phyloP scores from a whole-genome alignment of 2,797 vertebrate genomes.

The Karalla daura region DNA sequence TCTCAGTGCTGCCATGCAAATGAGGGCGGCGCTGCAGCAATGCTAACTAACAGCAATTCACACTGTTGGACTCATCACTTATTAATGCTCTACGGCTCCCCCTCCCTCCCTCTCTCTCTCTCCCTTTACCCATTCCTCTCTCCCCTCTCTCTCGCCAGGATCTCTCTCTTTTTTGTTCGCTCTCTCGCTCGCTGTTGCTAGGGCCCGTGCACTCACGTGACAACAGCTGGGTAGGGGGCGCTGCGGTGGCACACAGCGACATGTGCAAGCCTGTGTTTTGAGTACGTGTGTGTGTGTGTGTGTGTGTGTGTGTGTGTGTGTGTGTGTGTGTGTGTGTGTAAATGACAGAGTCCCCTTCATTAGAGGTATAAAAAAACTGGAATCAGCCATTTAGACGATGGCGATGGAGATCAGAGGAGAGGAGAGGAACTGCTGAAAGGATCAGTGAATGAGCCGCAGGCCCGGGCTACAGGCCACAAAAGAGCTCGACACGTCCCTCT shows the following conservation, averaged over 20 bases:
- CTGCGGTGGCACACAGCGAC: constrained; percentile 74
- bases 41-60: constrained; percentile 86
- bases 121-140: constrained; percentile 73
- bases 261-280: constrained; percentile 56
- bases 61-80: constrained; percentile 88
- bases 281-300: constrained; percentile 43
- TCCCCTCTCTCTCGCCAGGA: constrained; percentile 70
- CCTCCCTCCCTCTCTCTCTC: constrained; percentile 61
- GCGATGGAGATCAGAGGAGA: constrained; percentile 63
- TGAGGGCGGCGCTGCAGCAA: constrained; percentile 81
- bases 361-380: constrained; percentile 59
- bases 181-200: constrained; percentile 85
- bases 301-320: constrained; percentile 39
- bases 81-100: constrained; percentile 84
- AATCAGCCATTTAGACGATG: constrained; percentile 76
- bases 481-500: constrained; percentile 38
- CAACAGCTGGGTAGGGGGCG: constrained; percentile 85
- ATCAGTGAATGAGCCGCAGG: constrained; percentile 64
- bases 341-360: constrained; percentile 68
- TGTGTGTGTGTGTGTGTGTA: constrained; percentile 33
- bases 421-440: constrained; percentile 67
- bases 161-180: constrained; percentile 73
- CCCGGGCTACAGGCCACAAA: constrained; percentile 44
- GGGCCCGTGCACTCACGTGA: constrained; percentile 83
- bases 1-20: constrained; percentile 83